Evolutionary conservation across 2,888 invertebrate species (phyloP).

Genomic region (Orgyia antiqua): DNA sequence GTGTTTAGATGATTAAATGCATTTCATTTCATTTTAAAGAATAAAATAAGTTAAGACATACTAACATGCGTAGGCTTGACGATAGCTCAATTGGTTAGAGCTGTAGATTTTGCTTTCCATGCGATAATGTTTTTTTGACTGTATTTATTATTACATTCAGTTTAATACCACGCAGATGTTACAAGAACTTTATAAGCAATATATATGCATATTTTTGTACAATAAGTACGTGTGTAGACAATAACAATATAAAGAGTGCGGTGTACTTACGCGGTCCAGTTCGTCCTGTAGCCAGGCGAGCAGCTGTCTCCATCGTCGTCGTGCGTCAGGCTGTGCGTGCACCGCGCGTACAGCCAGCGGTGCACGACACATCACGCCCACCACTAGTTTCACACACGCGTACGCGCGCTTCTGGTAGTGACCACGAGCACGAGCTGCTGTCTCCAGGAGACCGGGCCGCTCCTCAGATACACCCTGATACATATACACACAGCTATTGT

Average conservation of each 20-base stretch:
- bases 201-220: too few species aligned
- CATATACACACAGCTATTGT: too few species aligned
- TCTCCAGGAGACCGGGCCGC: conserved; percentile 95
- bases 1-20: too few species aligned
- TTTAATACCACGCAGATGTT: too few species aligned
- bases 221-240: background rate
- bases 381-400: conserved; percentile 97
- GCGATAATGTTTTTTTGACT: too few species aligned
- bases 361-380: conserved; percentile 92
- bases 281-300: conserved; percentile 98
- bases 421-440: conserved; percentile 93
- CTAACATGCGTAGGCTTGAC: too few species aligned
- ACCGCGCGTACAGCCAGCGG: conserved; percentile 88
- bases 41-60: too few species aligned
- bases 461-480: conserved; percentile 74
- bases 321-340: conserved; percentile 86
- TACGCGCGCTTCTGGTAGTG: conserved; percentile 98
- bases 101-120: too few species aligned
- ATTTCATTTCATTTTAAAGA: too few species aligned
- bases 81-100: too few species aligned
- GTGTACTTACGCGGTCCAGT: conserved; percentile 82
- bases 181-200: too few species aligned
- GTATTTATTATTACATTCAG: too few species aligned
- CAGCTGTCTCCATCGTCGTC: conserved; percentile 91
- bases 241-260: background rate